Evolutionary conservation across 1,140 invertebrate genomes (phyloP).

Genomic region (Trypoxylus dichotomus): DNA sequence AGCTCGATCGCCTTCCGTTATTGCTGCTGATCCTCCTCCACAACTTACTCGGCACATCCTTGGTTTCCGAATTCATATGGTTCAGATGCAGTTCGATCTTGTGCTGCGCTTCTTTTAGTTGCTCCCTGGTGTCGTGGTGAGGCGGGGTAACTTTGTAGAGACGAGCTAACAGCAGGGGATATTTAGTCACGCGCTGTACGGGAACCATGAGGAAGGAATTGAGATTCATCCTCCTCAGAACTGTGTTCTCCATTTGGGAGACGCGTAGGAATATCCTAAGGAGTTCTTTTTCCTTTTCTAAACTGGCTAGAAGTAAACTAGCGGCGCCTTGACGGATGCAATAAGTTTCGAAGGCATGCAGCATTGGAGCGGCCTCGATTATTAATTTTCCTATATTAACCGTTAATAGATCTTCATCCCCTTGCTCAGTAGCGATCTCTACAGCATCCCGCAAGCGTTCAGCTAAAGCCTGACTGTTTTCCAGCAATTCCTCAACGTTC

Average conservation of each 20-base stretch:
- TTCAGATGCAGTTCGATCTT: conserved; percentile 92
- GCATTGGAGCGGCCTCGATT: conserved; percentile 87
- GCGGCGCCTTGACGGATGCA: conserved; percentile 89
- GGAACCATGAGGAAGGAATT: conserved; percentile 96
- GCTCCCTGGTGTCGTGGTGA: conserved; percentile 74
- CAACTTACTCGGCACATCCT: conserved; percentile 85
- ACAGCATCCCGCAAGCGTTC: conserved; percentile 84
- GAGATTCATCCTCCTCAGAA: conserved; percentile 91
- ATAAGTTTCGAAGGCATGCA: conserved; percentile 92
- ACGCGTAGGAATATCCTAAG: conserved; percentile 91
- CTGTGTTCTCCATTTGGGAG: conserved; percentile 94
- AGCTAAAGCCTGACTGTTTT: conserved; percentile 84
- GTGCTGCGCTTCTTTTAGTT: conserved; percentile 80
- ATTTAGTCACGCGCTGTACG: conserved; percentile 89
- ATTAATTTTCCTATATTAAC: conserved; percentile 92
- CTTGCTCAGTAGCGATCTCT: conserved; percentile 79
- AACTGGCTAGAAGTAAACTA: conserved; percentile 83
- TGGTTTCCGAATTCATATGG: conserved; percentile 93
- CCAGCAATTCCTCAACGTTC: conserved; percentile 89
- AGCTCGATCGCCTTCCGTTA: conserved; percentile 68
- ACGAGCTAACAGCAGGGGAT: conserved; percentile 86
- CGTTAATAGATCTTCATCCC: conserved; percentile 78
- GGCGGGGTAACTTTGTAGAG: conserved; percentile 88
- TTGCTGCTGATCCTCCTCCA: conserved; percentile 87
- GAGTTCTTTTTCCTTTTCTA: conserved; percentile 95